phyloP scores from a whole-genome alignment of 2,113 vertebrate genomes.

The rabbit (Oryctolagus cuniculus) region DNA sequence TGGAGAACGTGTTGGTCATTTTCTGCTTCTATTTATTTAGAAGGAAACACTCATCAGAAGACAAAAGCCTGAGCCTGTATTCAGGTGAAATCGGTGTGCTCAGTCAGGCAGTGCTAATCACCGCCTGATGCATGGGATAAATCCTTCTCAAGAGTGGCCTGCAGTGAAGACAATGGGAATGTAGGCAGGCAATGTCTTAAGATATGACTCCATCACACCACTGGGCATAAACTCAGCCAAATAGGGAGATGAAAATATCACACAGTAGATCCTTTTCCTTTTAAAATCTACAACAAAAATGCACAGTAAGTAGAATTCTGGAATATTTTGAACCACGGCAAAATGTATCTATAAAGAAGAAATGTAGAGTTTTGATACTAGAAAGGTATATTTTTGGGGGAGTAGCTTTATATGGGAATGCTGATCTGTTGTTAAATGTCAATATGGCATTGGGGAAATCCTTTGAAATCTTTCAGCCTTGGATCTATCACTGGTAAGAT shows the following conservation, averaged over 20 bases:
- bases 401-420: neutral
- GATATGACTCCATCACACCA: conserved; percentile 55
- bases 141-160: conserved; percentile 14
- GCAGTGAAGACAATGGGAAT: conserved; percentile 63
- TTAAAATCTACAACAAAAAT: conserved; percentile 44
- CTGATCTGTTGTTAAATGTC: too few relatives aligned
- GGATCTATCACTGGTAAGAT: neutral
- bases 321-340: neutral
- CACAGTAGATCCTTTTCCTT: conserved; percentile 15
- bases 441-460: too few relatives aligned
- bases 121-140: conserved; percentile 48
- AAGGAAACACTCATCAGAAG: neutral
- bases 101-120: conserved; percentile 37
- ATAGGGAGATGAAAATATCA: conserved; percentile 44
- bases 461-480: neutral
- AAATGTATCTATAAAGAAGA: neutral
- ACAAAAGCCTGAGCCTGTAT: neutral
- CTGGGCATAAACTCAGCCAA: conserved; percentile 20
- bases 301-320: conserved; percentile 41
- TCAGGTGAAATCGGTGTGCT: conserved; percentile 49
- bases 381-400: neutral
- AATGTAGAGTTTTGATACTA: neutral
- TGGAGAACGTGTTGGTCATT: neutral
- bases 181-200: conserved; percentile 59
- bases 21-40: neutral